A percentile compares a stretch with the other conserved stretches of the same genome.
phyloP scores from a whole-genome alignment of 2,113 vertebrate species.

The Gavialis gangeticus region DNA sequence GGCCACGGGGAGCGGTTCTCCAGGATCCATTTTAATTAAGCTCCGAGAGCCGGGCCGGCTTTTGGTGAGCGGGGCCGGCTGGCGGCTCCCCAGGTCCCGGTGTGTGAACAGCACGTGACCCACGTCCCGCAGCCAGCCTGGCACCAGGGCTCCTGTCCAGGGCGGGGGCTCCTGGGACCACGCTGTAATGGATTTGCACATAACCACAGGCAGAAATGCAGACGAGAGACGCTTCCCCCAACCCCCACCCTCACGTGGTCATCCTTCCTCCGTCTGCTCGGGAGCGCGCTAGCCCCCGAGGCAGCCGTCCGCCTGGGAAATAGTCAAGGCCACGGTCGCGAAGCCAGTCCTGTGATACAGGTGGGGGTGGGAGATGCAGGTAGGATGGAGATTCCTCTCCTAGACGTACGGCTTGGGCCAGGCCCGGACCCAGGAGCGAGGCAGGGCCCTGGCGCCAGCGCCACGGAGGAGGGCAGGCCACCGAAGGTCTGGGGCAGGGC shows the following conservation, averaged over 20 bases:
- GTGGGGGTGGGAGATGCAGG: background rate
- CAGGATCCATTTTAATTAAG: background rate
- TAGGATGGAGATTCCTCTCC: background rate
- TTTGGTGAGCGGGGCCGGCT: rapidly evolving
- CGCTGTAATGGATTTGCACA: background rate
- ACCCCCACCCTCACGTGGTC: background rate
- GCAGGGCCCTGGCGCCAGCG: too few relatives aligned
- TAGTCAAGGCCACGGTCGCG: background rate
- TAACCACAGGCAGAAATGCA: background rate
- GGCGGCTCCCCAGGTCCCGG: background rate
- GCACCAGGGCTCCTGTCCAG: rapidly evolving
- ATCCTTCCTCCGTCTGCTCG: rapidly evolving
- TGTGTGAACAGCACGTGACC: rapidly evolving
- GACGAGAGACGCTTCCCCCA: background rate
- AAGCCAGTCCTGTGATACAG: background rate
- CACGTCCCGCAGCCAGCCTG: rapidly evolving
- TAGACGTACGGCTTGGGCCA: background rate
- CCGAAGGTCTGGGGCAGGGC: background rate
- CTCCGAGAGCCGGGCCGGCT: background rate
- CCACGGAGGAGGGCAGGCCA: too few relatives aligned
- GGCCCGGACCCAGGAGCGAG: background rate
- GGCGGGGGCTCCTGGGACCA: background rate
- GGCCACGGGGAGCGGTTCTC: background rate
- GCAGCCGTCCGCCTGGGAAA: background rate
- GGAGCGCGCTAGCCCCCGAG: background rate